These are phyloP conservation scores for Horisme vitalbata DNA, from an alignment of 2,888 invertebrate species.

Conservation along the genomic window DNA sequence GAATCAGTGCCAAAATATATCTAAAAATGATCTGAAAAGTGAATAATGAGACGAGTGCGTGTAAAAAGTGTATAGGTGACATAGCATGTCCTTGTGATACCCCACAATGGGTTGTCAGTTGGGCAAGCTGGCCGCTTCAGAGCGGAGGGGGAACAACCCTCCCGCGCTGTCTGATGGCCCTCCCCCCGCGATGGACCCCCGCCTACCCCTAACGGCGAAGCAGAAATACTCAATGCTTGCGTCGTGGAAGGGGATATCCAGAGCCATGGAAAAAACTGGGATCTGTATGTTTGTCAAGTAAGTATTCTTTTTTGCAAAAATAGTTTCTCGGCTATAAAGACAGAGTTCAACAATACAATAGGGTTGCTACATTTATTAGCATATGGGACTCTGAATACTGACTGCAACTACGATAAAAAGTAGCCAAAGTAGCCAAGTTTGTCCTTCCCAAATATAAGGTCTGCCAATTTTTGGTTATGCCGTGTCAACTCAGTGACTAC, in stretches of 20 bases:
- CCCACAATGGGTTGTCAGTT: constrained; percentile 88
- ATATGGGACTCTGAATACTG: no score
- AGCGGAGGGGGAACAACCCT: constrained; percentile 71
- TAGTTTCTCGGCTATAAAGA: no score
- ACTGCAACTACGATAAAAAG: no score
- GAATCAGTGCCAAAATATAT: constrained; percentile 5
- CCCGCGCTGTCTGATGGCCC: constrained; percentile 80
- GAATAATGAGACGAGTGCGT: neutral
- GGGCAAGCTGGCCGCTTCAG: constrained; percentile 86
- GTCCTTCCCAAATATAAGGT: no score
- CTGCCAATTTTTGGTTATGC: no score
- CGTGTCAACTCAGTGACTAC: no score
- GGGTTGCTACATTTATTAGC: no score
- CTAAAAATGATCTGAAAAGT: constrained; percentile 4
- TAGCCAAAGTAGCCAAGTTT: no score
- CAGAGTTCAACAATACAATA: no score
- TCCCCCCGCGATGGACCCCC: constrained; percentile 88
- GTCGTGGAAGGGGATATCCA: constrained; percentile 95
- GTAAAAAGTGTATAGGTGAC: constrained; percentile 7
- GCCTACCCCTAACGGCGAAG: constrained; percentile 91
- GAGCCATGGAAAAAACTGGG: constrained; percentile 94
- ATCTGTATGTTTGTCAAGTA: constrained; percentile 96
- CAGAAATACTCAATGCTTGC: constrained; percentile 95
- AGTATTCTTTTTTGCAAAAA: neutral
- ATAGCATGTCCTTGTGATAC: constrained; percentile 26